Evolutionary conservation across 2,113 vertebrate species (phyloP), one percentile per base, ranked within the genome.

Genomic region (Megaleporinus macrocephalus): DNA sequence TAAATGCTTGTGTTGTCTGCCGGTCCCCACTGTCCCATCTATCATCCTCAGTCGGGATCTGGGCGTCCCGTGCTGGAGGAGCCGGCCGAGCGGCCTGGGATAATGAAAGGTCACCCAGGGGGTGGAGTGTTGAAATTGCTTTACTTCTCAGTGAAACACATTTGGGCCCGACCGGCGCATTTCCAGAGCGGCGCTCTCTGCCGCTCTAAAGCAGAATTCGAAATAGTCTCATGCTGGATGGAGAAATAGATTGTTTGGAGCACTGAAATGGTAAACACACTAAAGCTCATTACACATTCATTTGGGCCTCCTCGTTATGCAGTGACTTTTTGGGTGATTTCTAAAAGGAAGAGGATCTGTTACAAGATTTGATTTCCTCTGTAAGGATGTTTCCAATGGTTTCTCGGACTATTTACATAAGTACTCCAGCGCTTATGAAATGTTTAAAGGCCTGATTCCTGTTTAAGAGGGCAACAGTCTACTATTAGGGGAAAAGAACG

Each of bases 41-140:
- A 91, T 93, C 91, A 92, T 93, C 89, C 85, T 87, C 89, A 88
- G 87, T 82, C 81, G 82, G 26, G 86, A 89, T 86, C 81, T 22
- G 80, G 75, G 87, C 82, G 85, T 85, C 90, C 89, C 84, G 85
- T 82, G 89, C 91, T 92, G 85, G 89, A 89, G 91, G 89, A 89
- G 76, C 87, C 11, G 87, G 87, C 83, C 85, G 88, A 89, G 88
- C 87, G 86, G 85, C 89, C 79, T 51, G 86, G 89, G 91, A 90
- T 92, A 92, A 92, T 93, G 90, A 93, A 90, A 93, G 92, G 91
- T 94, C 91, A 93, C 73, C 82, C 80, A 74, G 82, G 83, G 88
- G 90, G 85, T 83, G 85, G 47, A 47, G 82, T 88, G 87, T 82
- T 91, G 89, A 91, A 90, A 93, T 93, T 93, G 90, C 91, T 94